Conservation (phyloP, 2,113 vertebrate genomes). For the Leucoraja erinaceus region DNA sequence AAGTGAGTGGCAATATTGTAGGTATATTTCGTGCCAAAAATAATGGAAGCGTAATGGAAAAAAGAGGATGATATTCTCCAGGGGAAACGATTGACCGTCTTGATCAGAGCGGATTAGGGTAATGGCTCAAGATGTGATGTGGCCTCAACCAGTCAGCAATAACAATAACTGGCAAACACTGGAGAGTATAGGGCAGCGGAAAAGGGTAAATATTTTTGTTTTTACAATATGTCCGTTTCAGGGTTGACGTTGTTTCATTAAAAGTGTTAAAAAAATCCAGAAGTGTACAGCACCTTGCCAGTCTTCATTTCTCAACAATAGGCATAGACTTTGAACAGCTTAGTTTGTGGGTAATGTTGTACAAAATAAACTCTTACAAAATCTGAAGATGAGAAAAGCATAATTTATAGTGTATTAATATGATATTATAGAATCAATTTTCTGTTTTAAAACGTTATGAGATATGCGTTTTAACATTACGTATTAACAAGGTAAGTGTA, state of each 20-base stretch:
- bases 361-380: not conserved
- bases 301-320: not conserved
- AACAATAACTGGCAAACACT: not conserved
- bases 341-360: not conserved
- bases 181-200: not conserved
- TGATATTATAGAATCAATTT: not conserved
- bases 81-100: not conserved
- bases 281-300: not conserved
- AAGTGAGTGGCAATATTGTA: not conserved
- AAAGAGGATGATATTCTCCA: not conserved
- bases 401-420: not conserved
- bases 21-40: conserved; percentile 6
- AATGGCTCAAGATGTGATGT: not conserved
- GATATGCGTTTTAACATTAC: not conserved
- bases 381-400: not conserved
- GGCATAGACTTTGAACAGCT: not conserved
- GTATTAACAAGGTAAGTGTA: too few relatives aligned
- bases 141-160: not conserved
- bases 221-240: not conserved
- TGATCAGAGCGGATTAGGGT: not conserved
- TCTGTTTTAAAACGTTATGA: not conserved
- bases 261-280: not conserved
- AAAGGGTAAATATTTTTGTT: not conserved
- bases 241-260: not conserved
- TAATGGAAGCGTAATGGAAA: not conserved